Percentiles rank a stretch among this genome's conserved stretches.
These are phyloP conservation scores for Ceriagrion tenellum DNA, from an alignment of 2,888 invertebrate species.

Conservation along the genomic window DNA sequence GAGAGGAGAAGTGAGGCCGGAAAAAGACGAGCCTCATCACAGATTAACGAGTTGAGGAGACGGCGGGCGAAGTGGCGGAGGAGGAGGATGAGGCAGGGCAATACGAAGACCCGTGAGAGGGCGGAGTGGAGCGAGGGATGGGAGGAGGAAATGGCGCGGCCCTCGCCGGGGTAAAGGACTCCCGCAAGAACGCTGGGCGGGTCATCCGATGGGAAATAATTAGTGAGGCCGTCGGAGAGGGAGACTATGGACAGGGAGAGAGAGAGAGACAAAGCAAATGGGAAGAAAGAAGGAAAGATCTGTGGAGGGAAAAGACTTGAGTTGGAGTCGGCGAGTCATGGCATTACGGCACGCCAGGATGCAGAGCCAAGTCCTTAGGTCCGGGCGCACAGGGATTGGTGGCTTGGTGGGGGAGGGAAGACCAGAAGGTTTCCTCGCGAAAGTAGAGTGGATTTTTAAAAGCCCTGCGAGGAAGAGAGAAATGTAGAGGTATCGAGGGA, in stretches of 20 bases:
- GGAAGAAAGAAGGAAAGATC: not conserved
- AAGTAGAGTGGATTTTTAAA: slow-evolving; percentile 5
- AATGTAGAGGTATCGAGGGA: too few relatives aligned
- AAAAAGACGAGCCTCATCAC: not conserved
- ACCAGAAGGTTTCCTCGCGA: not conserved
- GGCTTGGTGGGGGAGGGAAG: not conserved
- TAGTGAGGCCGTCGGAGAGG: not conserved
- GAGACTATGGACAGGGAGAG: too few relatives aligned
- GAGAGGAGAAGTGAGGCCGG: not conserved
- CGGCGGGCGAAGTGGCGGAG: not conserved
- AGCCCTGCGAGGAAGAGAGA: not conserved
- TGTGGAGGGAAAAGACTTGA: not conserved
- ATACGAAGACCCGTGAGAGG: not conserved
- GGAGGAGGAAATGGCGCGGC: not conserved
- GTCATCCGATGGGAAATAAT: slow-evolving; percentile 47
- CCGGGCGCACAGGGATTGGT: not conserved
- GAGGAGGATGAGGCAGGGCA: not conserved
- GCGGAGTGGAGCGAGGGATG: not conserved
- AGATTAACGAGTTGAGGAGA: not conserved
- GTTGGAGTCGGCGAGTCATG: not conserved
- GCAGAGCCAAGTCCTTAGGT: not conserved
- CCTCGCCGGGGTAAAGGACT: not conserved
- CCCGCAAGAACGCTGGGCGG: slow-evolving; percentile 5
- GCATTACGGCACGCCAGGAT: not conserved
- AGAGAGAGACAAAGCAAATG: not conserved